Conservation (phyloP, 2,113 vertebrate genomes). For the Hyaena hyaena region DNA sequence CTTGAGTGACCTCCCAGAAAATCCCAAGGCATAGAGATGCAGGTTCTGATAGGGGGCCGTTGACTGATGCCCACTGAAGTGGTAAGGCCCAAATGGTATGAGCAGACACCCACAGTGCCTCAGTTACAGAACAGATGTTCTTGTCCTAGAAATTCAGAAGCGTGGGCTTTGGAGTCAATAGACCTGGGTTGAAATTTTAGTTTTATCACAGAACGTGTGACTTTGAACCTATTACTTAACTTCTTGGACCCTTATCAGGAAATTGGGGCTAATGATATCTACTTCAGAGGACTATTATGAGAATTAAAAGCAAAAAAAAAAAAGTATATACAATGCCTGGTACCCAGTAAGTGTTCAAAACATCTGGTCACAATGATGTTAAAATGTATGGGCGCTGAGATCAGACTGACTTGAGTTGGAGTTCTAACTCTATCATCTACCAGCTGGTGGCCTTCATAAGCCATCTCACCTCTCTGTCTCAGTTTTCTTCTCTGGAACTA, state of each 20-base stretch:
- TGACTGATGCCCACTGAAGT: too few relatives aligned
- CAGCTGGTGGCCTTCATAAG: neutral
- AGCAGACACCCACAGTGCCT: neutral
- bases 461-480: neutral
- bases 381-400: neutral
- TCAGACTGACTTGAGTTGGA: neutral
- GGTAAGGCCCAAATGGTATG: accelerated
- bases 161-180: neutral
- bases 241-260: neutral
- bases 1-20: neutral
- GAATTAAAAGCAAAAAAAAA: neutral
- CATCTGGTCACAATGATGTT: neutral
- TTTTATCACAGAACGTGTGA: neutral
- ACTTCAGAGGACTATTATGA: neutral
- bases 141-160: neutral
- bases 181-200: neutral
- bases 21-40: neutral
- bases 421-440: neutral
- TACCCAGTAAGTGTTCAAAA: neutral
- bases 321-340: neutral
- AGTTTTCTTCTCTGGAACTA: neutral
- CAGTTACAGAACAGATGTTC: neutral
- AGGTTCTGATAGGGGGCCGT: neutral
- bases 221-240: neutral
- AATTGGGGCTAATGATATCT: neutral